phyloP scores from a whole-genome alignment of 1,140 invertebrate genomes.

The Triops cancriformis region DNA sequence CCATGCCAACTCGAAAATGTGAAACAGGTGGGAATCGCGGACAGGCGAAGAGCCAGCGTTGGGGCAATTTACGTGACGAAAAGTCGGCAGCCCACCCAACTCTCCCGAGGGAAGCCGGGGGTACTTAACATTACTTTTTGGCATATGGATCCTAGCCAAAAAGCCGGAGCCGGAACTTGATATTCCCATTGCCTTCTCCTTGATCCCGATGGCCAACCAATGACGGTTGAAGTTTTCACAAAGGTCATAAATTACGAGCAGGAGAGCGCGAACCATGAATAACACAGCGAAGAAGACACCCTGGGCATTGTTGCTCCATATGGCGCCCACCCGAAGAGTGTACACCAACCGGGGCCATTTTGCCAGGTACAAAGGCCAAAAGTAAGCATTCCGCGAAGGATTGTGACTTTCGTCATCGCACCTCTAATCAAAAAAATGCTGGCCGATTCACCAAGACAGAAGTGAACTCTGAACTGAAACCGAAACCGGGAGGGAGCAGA shows the following conservation, averaged over 20 bases:
- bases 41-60: background rate
- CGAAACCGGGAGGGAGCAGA: background rate
- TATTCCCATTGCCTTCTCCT: background rate
- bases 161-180: background rate
- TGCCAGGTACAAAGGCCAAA: background rate
- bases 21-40: background rate
- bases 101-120: too few species aligned
- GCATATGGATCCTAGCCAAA: background rate
- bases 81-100: background rate
- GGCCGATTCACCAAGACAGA: background rate
- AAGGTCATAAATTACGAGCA: background rate
- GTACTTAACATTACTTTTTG: background rate
- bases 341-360: too few species aligned
- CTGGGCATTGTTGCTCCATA: background rate
- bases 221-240: background rate
- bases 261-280: slow-evolving; percentile 4
- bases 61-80: background rate
- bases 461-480: background rate
- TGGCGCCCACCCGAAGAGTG: background rate
- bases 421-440: background rate
- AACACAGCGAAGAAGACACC: background rate
- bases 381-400: background rate
- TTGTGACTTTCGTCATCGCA: background rate
- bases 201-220: background rate
- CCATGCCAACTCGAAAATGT: background rate